Evolutionary conservation across 2,888 invertebrate species (phyloP).

Genomic region (Protonemura montana): DNA sequence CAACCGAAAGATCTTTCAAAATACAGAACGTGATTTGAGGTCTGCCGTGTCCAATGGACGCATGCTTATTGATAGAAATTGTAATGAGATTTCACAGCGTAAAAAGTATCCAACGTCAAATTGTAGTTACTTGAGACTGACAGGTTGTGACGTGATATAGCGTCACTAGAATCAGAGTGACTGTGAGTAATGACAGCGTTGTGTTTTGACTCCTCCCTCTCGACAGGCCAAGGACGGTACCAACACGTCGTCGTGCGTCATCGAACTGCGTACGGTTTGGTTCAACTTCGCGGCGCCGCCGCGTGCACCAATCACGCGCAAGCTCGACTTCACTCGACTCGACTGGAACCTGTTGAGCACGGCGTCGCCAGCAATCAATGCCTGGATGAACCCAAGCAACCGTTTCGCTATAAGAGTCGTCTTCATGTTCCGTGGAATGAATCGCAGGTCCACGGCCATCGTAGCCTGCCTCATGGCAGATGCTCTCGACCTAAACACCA

Average conservation of each 20-base stretch:
- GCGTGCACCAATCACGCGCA: slow-evolving; percentile 89
- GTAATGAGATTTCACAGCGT: too few relatives aligned
- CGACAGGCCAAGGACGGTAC: slow-evolving; percentile 35
- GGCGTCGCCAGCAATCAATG: slow-evolving; percentile 94
- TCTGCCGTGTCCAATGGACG: too few relatives aligned
- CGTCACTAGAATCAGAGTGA: too few relatives aligned
- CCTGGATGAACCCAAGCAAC: slow-evolving; percentile 97
- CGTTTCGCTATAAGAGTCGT: slow-evolving; percentile 85
- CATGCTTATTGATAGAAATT: too few relatives aligned
- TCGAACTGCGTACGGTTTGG: slow-evolving; percentile 91
- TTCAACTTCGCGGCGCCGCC: slow-evolving; percentile 98
- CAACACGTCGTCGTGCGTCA: slow-evolving; percentile 84
- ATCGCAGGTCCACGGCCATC: slow-evolving; percentile 82
- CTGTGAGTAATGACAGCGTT: too few relatives aligned
- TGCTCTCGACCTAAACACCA: slow-evolving; percentile 80
- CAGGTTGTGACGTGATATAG: too few relatives aligned
- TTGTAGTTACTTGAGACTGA: too few relatives aligned
- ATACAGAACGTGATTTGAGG: too few relatives aligned
- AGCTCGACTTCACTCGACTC: slow-evolving; percentile 91
- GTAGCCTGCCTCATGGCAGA: slow-evolving; percentile 96
- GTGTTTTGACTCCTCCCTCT: background rate
- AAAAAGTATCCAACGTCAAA: too few relatives aligned
- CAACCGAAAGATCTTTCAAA: too few relatives aligned
- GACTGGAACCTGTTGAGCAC: slow-evolving; percentile 97
- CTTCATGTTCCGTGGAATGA: slow-evolving; percentile 80